phyloP scores from a whole-genome alignment of 37 sponge, comb jelly and placozoan genomes.

The Mnemiopsis leidyi region DNA sequence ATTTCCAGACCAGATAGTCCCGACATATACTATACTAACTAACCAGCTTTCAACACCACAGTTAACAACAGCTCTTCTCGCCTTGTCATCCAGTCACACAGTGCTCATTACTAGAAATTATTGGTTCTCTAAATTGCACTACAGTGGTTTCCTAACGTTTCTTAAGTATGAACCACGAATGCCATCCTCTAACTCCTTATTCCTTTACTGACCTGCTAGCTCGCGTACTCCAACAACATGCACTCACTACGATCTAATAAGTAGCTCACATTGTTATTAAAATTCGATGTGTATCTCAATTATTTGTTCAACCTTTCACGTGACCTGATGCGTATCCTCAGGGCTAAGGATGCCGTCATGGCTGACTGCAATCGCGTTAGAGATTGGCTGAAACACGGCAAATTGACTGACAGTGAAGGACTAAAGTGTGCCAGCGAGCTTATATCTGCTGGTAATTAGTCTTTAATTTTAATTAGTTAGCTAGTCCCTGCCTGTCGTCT shows the following conservation, averaged over 20 bases:
- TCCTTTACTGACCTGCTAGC: no score
- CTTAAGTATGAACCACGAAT: no score
- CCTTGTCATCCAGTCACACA: neutral
- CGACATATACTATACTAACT: neutral
- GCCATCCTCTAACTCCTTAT: no score
- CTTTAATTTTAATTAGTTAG: no score
- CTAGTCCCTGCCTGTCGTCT: no score
- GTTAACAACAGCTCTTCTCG: neutral
- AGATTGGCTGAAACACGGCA: constrained; percentile 25
- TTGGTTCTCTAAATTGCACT: neutral
- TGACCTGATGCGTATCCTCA: no score
- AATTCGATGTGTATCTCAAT: no score
- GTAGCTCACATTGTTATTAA: no score
- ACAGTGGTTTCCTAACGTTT: neutral
- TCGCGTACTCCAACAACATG: no score
- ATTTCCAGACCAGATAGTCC: neutral
- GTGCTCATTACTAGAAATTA: neutral
- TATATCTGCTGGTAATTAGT: constrained; percentile 7
- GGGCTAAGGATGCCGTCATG: constrained; percentile 63
- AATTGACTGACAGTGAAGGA: neutral
- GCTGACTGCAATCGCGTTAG: constrained; percentile 14
- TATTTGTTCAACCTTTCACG: no score
- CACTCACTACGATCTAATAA: no score
- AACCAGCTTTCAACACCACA: neutral
- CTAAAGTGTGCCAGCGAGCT: constrained; percentile 55